Evolutionary conservation across 2,113 vertebrate species (phyloP), one percentile per base, ranked within the genome.

Genomic region (Raja brachyura): DNA sequence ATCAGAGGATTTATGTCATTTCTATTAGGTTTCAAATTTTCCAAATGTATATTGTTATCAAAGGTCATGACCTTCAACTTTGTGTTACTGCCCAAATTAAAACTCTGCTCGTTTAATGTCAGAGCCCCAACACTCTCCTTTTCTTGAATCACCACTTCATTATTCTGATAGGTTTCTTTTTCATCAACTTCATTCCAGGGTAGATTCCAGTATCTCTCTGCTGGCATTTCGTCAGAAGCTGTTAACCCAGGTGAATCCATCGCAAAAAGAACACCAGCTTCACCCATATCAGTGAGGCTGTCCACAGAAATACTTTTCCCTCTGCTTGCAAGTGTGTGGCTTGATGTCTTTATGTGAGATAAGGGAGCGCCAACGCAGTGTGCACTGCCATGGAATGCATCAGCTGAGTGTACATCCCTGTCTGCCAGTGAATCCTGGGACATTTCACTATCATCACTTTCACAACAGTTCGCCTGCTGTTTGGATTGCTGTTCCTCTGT

Each of bases 371-470:
- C 3, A 8, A 31, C 59, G 66, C 63, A n/a, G 16, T 20, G 28
- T 11, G 61, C 63, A 48, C 10, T 73, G 68, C 22, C 68, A 25
- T 54, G 39, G 66, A 73, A 4, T 11, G 22, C 20, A 22, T 31
- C 68, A 54, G 10, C 20, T 76, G 7, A 93, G 93, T 94, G 94
- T 61, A 93, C 94, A 83, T 94, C 94, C 90, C 95, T 96, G 94
- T 96, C 95, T 90, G 93, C 94, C 93, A 99, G 94, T 4, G 98
- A 99, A 94, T 99, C 98, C 94, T 98, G 97, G 54, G 98, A 99
- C 96, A 99, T 97, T 93, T 97, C 96, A 94, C 98, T 98, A 94
- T 97, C 96, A 77, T 97, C 97, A 0, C 98, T 99, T 93, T 98
- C 97, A 0, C 96, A 95, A 93, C 97, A 97, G 39, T 98, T 98